These are phyloP conservation scores for Sminthurinus signatus DNA, from an alignment of 1,140 invertebrate species.

Conservation along the genomic window DNA sequence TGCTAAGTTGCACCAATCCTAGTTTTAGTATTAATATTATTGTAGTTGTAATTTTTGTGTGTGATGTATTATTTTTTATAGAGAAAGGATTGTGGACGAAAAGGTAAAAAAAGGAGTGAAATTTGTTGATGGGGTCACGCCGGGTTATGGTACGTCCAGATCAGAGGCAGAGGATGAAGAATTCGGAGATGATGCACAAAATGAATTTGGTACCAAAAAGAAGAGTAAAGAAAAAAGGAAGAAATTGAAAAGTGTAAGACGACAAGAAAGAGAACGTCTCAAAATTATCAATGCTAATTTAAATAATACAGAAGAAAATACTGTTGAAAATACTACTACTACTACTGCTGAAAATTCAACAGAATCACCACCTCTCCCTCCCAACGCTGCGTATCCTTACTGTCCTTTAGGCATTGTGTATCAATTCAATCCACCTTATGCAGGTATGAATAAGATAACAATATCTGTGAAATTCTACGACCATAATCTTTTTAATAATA, in stretches of 20 bases:
- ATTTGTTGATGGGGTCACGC: conserved; percentile 58
- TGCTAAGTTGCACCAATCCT: too few relatives aligned
- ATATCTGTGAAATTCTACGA: background rate
- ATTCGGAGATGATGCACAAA: too few relatives aligned
- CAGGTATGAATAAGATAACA: conserved; percentile 22
- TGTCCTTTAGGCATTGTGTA: conserved; percentile 39
- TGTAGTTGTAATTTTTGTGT: too few relatives aligned
- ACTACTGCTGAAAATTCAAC: too few relatives aligned
- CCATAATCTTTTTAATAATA: background rate
- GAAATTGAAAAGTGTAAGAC: conserved; percentile 47
- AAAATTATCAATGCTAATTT: too few relatives aligned
- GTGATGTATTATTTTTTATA: too few relatives aligned
- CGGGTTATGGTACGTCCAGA: conserved; percentile 59
- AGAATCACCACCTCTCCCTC: conserved; percentile 26
- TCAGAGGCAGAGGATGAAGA: conserved; percentile 60
- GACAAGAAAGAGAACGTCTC: too few relatives aligned
- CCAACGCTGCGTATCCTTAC: conserved; percentile 31
- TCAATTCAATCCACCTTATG: conserved; percentile 38
- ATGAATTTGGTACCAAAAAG: conserved; percentile 14
- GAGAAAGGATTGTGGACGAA: background rate
- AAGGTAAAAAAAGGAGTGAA: conserved; percentile 50
- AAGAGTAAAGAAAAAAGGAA: conserved; percentile 51
- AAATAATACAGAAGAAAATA: too few relatives aligned
- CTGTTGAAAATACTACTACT: too few relatives aligned
- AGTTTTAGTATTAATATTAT: too few relatives aligned